phyloP scores from a whole-genome alignment of 2,113 vertebrate genomes.

The Erythrocercus mccallii region DNA sequence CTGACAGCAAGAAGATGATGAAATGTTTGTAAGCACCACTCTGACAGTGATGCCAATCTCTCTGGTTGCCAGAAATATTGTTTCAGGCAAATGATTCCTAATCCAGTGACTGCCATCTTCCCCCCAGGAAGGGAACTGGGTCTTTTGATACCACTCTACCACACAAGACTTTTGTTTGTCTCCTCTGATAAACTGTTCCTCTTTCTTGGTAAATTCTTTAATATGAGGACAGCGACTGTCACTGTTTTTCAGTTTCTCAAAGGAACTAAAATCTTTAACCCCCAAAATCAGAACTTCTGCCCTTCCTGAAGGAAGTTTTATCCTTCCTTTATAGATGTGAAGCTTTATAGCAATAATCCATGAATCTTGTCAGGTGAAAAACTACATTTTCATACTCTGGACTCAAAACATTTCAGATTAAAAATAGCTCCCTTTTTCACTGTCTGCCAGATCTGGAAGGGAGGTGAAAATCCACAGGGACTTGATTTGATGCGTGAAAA shows the following conservation, averaged over 20 bases:
- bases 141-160: not conserved
- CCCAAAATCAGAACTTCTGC: not conserved
- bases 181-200: not conserved
- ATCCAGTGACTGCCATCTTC: not conserved
- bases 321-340: not conserved
- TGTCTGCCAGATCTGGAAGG: slow-evolving; percentile 45
- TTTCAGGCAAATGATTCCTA: not conserved
- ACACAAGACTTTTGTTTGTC: not conserved
- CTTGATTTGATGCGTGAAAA: slow-evolving; percentile 8
- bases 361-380: slow-evolving; percentile 1
- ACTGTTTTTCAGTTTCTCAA: not conserved
- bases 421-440: slow-evolving; percentile 54
- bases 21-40: not conserved
- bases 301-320: not conserved
- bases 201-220: not conserved
- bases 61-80: not conserved
- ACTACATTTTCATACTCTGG: not conserved
- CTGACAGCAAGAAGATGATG: not conserved
- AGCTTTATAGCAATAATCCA: not conserved
- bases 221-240: not conserved
- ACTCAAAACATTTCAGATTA: slow-evolving; percentile 36
- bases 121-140: not conserved
- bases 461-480: slow-evolving; percentile 46
- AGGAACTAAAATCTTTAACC: not conserved
- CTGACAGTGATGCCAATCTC: not conserved